Percentiles rank a stretch among this genome's conserved stretches.
phyloP scores from a whole-genome alignment of 2,113 vertebrate species.

The Brachypodius melanocephalos region DNA sequence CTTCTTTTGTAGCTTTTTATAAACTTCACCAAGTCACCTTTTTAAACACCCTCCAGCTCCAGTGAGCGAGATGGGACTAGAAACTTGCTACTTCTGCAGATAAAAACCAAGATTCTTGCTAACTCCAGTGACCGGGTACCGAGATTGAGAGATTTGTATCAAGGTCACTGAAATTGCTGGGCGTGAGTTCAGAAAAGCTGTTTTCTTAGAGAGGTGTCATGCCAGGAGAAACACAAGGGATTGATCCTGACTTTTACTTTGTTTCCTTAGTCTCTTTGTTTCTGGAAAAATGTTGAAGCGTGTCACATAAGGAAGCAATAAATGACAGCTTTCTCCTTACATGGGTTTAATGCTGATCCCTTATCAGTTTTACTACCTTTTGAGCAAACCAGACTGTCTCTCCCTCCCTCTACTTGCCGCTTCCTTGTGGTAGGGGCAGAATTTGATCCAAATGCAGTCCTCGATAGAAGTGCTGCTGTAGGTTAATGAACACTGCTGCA shows the following conservation, averaged over 20 bases:
- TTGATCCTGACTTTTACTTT: background rate
- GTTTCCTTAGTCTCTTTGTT: background rate
- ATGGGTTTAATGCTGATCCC: background rate
- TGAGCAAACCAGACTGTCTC: background rate
- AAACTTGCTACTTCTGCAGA: slow-evolving; percentile 15
- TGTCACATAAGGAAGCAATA: background rate
- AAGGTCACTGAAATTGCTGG: slow-evolving; percentile 21
- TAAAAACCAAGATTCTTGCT: background rate
- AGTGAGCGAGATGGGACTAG: background rate
- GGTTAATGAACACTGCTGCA: background rate
- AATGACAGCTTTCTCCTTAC: background rate
- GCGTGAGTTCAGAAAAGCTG: background rate
- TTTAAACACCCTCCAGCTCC: background rate
- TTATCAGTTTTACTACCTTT: background rate
- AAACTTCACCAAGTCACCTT: background rate
- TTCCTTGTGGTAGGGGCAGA: background rate
- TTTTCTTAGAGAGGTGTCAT: slow-evolving; percentile 17
- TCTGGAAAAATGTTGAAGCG: background rate
- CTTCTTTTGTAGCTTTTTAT: background rate
- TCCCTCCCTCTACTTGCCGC: background rate
- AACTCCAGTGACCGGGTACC: background rate
- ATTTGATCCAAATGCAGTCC: background rate
- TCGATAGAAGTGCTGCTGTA: background rate
- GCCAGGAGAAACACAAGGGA: background rate
- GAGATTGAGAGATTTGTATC: background rate